Evolutionary conservation across 2,797 vertebrate species (phyloP).

Genomic region (Alfaro cultratus): DNA sequence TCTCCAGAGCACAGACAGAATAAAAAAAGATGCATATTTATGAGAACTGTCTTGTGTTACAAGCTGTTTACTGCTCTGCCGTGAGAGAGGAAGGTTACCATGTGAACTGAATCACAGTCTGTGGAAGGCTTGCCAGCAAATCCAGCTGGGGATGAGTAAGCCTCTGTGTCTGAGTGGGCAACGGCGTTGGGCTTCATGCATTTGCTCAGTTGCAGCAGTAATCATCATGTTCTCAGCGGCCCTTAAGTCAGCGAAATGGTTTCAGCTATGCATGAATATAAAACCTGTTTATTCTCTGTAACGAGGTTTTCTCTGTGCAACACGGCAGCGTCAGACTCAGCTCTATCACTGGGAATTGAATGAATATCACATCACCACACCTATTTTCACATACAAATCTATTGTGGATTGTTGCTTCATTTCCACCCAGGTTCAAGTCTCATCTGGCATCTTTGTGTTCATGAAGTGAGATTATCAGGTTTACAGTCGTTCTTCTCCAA

Average conservation of each 20-base stretch:
- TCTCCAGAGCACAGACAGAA: neutral
- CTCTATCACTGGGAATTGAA: conserved; percentile 29
- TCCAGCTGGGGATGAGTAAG: conserved; percentile 72
- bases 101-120: conserved; percentile 65
- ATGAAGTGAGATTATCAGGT: conserved; percentile 67
- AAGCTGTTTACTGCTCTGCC: conserved; percentile 40
- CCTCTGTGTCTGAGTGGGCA: conserved; percentile 66
- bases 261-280: conserved; percentile 49
- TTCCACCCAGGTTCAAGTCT: conserved; percentile 65
- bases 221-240: conserved; percentile 69
- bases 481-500: conserved; percentile 46
- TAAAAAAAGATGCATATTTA: conserved; percentile 40
- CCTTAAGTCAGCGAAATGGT: conserved; percentile 60
- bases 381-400: conserved; percentile 35
- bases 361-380: conserved; percentile 14
- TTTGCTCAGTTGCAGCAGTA: conserved; percentile 64
- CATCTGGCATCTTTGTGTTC: conserved; percentile 62
- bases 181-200: conserved; percentile 54
- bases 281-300: conserved; percentile 44
- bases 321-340: conserved; percentile 12
- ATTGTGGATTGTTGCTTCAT: conserved; percentile 63
- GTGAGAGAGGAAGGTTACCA: conserved; percentile 57
- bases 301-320: conserved; percentile 19
- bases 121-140: conserved; percentile 47
- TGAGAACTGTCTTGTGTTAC: conserved; percentile 41